These are phyloP conservation scores for Zaprionus ornatus DNA, from an alignment of 1,140 invertebrate species.

Conservation along the genomic window DNA sequence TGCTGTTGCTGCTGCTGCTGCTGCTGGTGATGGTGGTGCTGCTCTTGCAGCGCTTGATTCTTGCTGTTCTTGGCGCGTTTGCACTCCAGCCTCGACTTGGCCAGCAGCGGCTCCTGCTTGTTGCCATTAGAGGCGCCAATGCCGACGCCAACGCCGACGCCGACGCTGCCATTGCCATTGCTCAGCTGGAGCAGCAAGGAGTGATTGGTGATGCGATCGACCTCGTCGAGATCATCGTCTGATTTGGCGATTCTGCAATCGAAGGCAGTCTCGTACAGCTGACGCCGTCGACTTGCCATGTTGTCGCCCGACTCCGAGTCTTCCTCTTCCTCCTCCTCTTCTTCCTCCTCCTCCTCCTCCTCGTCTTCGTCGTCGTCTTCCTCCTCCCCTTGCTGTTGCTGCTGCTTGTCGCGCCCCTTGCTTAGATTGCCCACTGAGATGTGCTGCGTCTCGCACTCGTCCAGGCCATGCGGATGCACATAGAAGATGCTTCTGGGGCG, in stretches of 20 bases:
- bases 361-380: conserved; percentile 24
- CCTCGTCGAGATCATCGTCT: conserved; percentile 92
- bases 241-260: conserved; percentile 93
- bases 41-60: conserved; percentile 77
- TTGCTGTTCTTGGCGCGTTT: conserved; percentile 80
- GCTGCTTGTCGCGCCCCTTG: conserved; percentile 8
- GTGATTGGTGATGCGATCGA: conserved; percentile 92
- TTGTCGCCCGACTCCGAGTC: conserved; percentile 60
- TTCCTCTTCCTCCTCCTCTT: conserved; percentile 33
- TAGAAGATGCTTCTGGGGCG: conserved; percentile 86
- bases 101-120: conserved; percentile 10
- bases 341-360: conserved; percentile 35
- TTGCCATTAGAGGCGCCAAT: neutral
- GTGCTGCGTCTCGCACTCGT: conserved; percentile 81
- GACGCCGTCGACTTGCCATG: conserved; percentile 85
- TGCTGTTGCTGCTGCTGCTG: conserved; percentile 27
- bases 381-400: conserved; percentile 24
- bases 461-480: conserved; percentile 84
- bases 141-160: neutral
- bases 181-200: conserved; percentile 87
- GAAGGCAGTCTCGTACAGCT: conserved; percentile 94
- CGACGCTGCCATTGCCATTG: conserved; percentile 74
- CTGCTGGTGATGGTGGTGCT: conserved; percentile 7
- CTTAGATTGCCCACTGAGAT: conserved; percentile 54
- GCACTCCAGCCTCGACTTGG: conserved; percentile 72